Base-by-base conservation (phyloP, 2,797 vertebrate species). In the Anisognathus igniventris region DNA sequence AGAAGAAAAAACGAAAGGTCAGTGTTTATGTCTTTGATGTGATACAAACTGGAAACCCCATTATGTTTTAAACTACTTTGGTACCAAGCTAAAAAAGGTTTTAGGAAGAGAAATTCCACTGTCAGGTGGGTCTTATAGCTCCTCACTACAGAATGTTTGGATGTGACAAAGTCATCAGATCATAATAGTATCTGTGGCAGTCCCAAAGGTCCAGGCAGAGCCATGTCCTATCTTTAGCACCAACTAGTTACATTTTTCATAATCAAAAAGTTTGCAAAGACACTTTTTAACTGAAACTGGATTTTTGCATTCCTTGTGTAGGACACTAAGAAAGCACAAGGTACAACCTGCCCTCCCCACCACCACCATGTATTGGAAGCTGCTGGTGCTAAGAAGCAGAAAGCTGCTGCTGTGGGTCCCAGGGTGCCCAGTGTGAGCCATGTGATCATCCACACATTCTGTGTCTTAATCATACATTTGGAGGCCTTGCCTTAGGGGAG, bases 371-470 rank as follows among this genome's bases (percentile, higher is more conserved):
- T 60, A 9, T 13, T 42, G n/a, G 47, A 66, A 80, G 33, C 25
- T 79, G 25, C 56, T 20, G 31, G 25, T 64, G 45, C 42, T 74
- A 58, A 71, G 60, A 73, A 54, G 39, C 7, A 70, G 15, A 77
- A 67, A 83, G 42, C 22, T 67, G 30, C 12, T 42, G 48, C 33
- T 60, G 0, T 21, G 31, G 5, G 10, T 47, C 50, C 42, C 37
- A 12, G 1, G 0, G 53, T 4, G 4, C 19, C 19, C 2, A 0
- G 13, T 18, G 20, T n/a, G 51, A 71, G 19, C 1, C 0, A 23
- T 37, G 65, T 1, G 2, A 84, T 20, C 6, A 1, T 65, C 67
- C 33, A 35, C 37, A 53, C 10, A 4, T 76, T 73, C 74, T 39
- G 40, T 0, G 2, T 31, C 27, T 61, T 39, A 68, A 72, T 81